These are phyloP conservation scores for Agelastica alni DNA, from an alignment of 2,888 invertebrate genomes.

Conservation along the genomic window DNA sequence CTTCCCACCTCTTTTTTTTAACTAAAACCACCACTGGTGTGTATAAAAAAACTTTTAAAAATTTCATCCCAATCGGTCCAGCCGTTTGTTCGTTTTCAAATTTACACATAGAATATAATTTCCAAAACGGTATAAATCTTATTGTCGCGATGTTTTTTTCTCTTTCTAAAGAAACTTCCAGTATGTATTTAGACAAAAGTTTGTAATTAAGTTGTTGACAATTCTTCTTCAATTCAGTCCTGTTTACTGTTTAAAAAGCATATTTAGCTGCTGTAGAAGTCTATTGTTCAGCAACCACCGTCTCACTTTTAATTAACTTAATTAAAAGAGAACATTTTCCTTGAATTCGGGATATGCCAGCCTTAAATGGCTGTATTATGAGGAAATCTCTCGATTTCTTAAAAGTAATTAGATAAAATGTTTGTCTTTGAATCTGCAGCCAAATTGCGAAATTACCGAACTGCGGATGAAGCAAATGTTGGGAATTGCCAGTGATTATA, in stretches of 20 bases:
- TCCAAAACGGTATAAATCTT: too few relatives aligned
- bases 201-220: neutral
- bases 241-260: conserved; percentile 29
- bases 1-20: too few relatives aligned
- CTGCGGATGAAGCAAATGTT: conserved; percentile 25
- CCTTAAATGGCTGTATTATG: conserved; percentile 31
- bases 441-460: conserved; percentile 26
- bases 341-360: conserved; percentile 29
- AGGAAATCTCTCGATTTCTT: conserved; percentile 35
- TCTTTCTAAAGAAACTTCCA: too few relatives aligned
- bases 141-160: too few relatives aligned
- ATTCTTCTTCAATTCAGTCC: conserved; percentile 4
- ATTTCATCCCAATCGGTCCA: too few relatives aligned
- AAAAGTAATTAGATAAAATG: conserved; percentile 34
- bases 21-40: too few relatives aligned
- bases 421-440: conserved; percentile 31
- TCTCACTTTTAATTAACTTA: conserved; percentile 34
- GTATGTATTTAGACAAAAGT: neutral
- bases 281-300: conserved; percentile 31
- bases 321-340: conserved; percentile 31
- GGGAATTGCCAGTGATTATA: conserved; percentile 24
- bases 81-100: too few relatives aligned
- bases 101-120: too few relatives aligned
- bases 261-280: conserved; percentile 25
- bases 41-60: too few relatives aligned